Evolutionary conservation across 2,888 invertebrate species (phyloP).

Genomic region (Sclerodermus sp.): DNA sequence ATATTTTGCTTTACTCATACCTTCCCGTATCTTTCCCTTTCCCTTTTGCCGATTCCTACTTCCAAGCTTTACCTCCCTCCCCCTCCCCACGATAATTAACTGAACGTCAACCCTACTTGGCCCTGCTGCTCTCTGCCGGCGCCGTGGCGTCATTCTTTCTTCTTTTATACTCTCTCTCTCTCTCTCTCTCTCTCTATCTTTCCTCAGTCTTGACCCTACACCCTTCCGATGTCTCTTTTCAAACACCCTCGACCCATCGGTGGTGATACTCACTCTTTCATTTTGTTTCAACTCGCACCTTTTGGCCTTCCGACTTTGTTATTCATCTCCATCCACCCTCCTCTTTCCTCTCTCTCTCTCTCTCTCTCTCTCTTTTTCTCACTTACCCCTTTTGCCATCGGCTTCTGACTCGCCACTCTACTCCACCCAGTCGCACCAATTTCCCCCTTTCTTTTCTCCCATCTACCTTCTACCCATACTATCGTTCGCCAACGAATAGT

Average conservation of each 20-base stretch:
- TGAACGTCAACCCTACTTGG: conserved; percentile 3
- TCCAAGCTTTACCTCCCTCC: conserved; percentile 1
- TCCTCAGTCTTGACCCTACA: no score
- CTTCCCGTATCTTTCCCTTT: background rate
- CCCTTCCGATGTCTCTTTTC: no score
- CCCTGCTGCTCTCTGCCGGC: background rate
- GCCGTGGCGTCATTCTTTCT: conserved; percentile 10
- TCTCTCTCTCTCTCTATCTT: background rate
- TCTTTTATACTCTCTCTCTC: conserved; percentile 9
- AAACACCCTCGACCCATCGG: background rate
- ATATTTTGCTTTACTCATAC: background rate
- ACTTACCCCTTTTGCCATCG: no score
- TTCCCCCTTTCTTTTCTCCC: no score
- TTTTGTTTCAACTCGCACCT: background rate
- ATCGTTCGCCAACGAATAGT: no score
- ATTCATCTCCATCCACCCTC: conserved; percentile 10
- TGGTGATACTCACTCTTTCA: background rate
- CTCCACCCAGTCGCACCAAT: no score
- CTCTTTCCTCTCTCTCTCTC: background rate
- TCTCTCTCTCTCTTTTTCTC: background rate
- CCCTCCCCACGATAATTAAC: conserved; percentile 2
- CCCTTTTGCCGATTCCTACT: conserved; percentile 6
- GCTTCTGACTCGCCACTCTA: no score
- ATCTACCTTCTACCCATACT: no score
- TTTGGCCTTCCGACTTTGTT: background rate